Evolutionary conservation across 2,888 invertebrate species (phyloP).

Genomic region (Melanostoma scalare): DNA sequence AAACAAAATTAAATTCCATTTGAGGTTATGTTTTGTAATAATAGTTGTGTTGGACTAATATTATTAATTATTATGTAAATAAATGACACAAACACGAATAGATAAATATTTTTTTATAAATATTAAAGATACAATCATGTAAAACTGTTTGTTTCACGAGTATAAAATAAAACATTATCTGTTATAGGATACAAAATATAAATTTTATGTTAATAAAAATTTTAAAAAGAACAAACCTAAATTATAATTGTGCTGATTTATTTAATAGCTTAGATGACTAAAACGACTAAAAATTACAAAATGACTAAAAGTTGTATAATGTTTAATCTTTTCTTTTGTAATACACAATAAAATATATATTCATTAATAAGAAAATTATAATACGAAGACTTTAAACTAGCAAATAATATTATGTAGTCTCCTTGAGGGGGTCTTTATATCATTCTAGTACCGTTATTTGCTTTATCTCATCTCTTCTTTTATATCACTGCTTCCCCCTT

Average conservation of each 20-base stretch:
- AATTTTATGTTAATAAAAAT: slow-evolving; percentile 8
- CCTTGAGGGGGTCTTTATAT: slow-evolving; percentile 31
- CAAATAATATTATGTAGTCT: slow-evolving; percentile 8
- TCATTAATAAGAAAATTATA: slow-evolving; percentile 2
- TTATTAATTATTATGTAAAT: slow-evolving; percentile 11
- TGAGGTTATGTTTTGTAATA: slow-evolving; percentile 8
- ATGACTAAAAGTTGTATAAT: slow-evolving; percentile 67
- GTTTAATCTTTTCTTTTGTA: slow-evolving; percentile 30
- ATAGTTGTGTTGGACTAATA: slow-evolving; percentile 7
- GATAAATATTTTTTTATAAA: slow-evolving; percentile 41
- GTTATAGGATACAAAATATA: slow-evolving; percentile 30
- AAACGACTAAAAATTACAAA: slow-evolving; percentile 66
- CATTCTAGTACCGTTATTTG: slow-evolving; percentile 54
- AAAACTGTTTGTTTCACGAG: slow-evolving; percentile 16
- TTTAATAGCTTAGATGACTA: slow-evolving; percentile 60
- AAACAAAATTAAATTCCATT: slow-evolving; percentile 13
- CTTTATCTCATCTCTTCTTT: slow-evolving; percentile 15
- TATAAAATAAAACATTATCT: slow-evolving; percentile 36
- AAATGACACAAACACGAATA: slow-evolving; percentile 67
- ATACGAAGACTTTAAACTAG: slow-evolving; percentile 16
- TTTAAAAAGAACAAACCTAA: slow-evolving; percentile 56
- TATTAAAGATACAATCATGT: slow-evolving; percentile 22
- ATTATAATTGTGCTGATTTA: slow-evolving; percentile 65
- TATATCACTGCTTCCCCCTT: slow-evolving; percentile 48
- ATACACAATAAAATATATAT: slow-evolving; percentile 37